Evolutionary conservation across 2,888 invertebrate genomes (phyloP).

Genomic region (Mythimna albipuncta): DNA sequence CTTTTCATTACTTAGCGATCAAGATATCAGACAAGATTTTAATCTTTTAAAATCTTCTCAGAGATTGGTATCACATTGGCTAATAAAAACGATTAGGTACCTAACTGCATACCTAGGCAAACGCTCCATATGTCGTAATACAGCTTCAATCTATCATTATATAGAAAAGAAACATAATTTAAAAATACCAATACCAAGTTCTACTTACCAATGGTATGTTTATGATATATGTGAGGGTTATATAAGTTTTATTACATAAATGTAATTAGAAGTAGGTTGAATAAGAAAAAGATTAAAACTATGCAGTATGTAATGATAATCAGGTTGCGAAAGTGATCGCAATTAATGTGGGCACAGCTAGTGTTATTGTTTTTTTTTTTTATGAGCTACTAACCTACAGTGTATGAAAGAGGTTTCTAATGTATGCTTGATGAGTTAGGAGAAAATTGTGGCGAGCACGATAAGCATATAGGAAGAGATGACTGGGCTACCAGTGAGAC

Average conservation of each 20-base stretch:
- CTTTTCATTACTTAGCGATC: neutral
- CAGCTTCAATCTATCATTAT: slow-evolving; percentile 21
- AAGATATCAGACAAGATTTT: slow-evolving; percentile 1
- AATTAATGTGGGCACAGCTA: slow-evolving; percentile 52
- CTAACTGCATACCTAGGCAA: slow-evolving; percentile 9
- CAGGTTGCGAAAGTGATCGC: slow-evolving; percentile 56
- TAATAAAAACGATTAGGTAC: neutral
- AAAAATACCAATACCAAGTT: slow-evolving; percentile 44
- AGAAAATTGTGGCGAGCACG: slow-evolving; percentile 1
- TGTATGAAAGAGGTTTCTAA: slow-evolving; percentile 40
- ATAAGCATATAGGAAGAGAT: neutral
- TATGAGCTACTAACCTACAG: slow-evolving; percentile 29
- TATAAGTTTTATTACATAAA: slow-evolving; percentile 54
- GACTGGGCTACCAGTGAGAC: neutral
- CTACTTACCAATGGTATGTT: slow-evolving; percentile 33
- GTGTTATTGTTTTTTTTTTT: slow-evolving; percentile 49
- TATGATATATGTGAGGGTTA: slow-evolving; percentile 51
- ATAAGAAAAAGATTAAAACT: slow-evolving; percentile 56
- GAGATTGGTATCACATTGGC: neutral
- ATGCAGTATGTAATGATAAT: slow-evolving; percentile 51
- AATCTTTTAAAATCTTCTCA: neutral
- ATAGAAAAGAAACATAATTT: slow-evolving; percentile 16
- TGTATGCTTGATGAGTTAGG: slow-evolving; percentile 25
- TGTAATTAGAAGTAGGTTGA: slow-evolving; percentile 57
- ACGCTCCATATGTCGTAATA: slow-evolving; percentile 11